Percentiles rank a stretch among this genome's conserved stretches.
Conservation (phyloP, 2,113 vertebrate genomes). For the Pseudorectes ferrugineus region DNA sequence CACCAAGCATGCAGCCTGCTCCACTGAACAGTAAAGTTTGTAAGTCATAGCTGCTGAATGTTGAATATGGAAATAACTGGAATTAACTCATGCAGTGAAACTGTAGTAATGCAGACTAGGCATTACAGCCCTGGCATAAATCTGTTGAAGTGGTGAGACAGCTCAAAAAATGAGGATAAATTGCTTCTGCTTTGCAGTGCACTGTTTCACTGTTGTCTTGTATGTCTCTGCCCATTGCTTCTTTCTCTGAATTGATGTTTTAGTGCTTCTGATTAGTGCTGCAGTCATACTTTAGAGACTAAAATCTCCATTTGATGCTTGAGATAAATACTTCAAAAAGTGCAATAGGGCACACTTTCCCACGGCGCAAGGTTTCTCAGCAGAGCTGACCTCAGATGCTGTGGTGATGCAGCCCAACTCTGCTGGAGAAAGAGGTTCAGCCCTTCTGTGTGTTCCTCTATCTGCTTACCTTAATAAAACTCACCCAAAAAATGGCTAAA, state of each 20-base stretch:
- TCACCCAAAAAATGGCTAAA: background rate
- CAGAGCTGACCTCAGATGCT: background rate
- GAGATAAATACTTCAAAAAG: background rate
- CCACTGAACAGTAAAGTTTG: background rate
- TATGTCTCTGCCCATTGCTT: background rate
- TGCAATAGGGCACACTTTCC: background rate
- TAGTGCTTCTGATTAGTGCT: background rate
- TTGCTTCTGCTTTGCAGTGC: background rate
- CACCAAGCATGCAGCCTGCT: background rate
- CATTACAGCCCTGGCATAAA: background rate
- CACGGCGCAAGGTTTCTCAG: fast-evolving
- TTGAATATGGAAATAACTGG: constrained; percentile 18
- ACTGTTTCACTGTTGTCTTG: background rate
- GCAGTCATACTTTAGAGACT: background rate
- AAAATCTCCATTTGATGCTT: background rate
- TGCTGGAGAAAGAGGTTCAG: background rate
- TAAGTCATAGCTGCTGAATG: background rate
- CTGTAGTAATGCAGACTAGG: background rate
- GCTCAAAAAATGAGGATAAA: constrained; percentile 3
- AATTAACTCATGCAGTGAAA: constrained; percentile 10
- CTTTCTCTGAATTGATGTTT: background rate
- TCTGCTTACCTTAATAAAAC: background rate
- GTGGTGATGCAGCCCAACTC: background rate
- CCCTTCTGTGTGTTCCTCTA: background rate
- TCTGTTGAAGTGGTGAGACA: background rate